A percentile compares a stretch with the other conserved stretches of the same genome.
phyloP scores from a whole-genome alignment of 2,888 invertebrate genomes.

The Patella depressa region DNA sequence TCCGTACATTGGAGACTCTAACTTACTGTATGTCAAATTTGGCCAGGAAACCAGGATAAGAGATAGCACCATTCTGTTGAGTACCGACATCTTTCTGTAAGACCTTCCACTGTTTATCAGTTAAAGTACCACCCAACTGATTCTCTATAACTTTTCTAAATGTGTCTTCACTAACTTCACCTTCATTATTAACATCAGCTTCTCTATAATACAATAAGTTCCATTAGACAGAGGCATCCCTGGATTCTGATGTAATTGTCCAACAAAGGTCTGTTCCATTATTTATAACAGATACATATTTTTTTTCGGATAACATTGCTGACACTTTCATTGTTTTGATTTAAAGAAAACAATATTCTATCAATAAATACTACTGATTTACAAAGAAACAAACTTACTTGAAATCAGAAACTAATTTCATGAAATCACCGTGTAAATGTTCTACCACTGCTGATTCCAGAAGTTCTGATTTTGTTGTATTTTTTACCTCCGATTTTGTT shows the following conservation, averaged over 20 bases:
- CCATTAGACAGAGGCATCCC: constrained; percentile 30
- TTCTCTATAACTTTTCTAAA: constrained; percentile 50
- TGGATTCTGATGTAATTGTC: neutral
- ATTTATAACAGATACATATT: too few relatives aligned
- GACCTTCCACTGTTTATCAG: constrained; percentile 51
- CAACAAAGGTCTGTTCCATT: too few relatives aligned
- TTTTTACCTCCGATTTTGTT: neutral
- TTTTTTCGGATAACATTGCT: too few relatives aligned
- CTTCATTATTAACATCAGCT: constrained; percentile 50
- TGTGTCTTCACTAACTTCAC: constrained; percentile 52
- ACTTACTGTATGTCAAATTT: constrained; percentile 53
- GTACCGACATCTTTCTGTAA: constrained; percentile 45
- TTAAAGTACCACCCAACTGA: constrained; percentile 48
- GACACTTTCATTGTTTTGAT: too few relatives aligned
- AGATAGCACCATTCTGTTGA: constrained; percentile 53
- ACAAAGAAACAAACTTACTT: constrained; percentile 38
- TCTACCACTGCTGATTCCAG: constrained; percentile 54
- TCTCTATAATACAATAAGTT: constrained; percentile 34
- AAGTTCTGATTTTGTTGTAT: constrained; percentile 39
- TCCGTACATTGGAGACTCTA: neutral
- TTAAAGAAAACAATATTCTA: too few relatives aligned
- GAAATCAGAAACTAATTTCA: constrained; percentile 48
- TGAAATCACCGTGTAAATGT: constrained; percentile 54
- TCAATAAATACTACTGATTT: too few relatives aligned
- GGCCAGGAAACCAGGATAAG: constrained; percentile 52